These are phyloP conservation scores for Sebastes oblongus DNA, from an alignment of 2,797 vertebrate species.

Conservation along the genomic window DNA sequence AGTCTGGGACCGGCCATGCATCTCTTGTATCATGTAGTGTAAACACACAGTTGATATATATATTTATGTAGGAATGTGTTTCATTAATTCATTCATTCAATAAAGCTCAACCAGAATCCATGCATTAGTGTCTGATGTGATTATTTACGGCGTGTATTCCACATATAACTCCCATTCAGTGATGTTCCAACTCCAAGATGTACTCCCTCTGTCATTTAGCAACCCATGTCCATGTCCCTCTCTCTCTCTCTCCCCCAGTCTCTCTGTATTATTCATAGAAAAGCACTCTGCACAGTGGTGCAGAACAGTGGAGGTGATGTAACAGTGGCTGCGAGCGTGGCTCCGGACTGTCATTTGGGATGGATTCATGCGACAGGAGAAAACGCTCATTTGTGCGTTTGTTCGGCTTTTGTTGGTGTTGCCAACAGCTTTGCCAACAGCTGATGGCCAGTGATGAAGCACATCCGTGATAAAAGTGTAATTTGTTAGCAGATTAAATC, in stretches of 20 bases:
- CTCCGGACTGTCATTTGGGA: constrained; percentile 61
- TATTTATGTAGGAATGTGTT: neutral
- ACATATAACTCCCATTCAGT: neutral
- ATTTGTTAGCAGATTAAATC: neutral
- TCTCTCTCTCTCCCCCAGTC: constrained; percentile 33
- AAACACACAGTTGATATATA: neutral
- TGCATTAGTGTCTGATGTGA: constrained; percentile 28
- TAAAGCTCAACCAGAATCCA: constrained; percentile 48
- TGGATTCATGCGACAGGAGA: constrained; percentile 60
- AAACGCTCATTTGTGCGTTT: constrained; percentile 10
- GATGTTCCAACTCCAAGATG: neutral
- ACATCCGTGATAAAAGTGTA: neutral
- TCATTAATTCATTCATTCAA: constrained; percentile 28
- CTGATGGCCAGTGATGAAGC: neutral
- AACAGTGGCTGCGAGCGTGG: constrained; percentile 66
- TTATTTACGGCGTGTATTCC: constrained; percentile 26
- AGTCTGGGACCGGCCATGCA: constrained; percentile 19
- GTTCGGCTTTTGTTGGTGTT: constrained; percentile 23
- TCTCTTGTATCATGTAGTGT: constrained; percentile 10
- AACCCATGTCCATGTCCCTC: constrained; percentile 43
- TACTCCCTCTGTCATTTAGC: constrained; percentile 44
- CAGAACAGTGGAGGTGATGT: constrained; percentile 78
- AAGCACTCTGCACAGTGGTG: constrained; percentile 80
- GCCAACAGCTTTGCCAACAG: constrained; percentile 12
- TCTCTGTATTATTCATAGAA: constrained; percentile 82